Evolutionary conservation across 2,888 invertebrate genomes (phyloP).

Genomic region (Epinotia demarniana): DNA sequence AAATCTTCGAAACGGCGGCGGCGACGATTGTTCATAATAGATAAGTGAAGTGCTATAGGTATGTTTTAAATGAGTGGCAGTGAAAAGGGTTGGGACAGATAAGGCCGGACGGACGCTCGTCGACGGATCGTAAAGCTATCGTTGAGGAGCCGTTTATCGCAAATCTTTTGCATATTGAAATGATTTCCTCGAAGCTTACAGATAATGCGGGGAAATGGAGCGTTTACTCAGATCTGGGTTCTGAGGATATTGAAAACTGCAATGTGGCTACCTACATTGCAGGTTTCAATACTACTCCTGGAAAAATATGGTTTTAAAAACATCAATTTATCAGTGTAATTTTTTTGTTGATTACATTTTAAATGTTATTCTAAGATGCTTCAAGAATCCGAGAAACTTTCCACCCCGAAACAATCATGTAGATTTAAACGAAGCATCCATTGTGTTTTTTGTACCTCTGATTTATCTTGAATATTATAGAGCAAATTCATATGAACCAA

Average conservation of each 20-base stretch:
- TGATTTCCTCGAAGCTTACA: conserved; percentile 52
- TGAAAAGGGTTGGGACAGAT: conserved; percentile 82
- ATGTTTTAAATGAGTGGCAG: conserved; percentile 62
- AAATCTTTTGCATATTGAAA: conserved; percentile 69
- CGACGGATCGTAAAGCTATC: conserved; percentile 75
- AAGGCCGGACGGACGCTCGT: conserved; percentile 76
- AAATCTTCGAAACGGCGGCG: not conserved
- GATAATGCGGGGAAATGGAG: conserved; percentile 26
- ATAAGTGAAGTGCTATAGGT: conserved; percentile 56
- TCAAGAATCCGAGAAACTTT: too few relatives aligned
- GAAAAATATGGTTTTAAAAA: too few relatives aligned
- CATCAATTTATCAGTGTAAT: too few relatives aligned
- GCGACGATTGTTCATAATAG: conserved; percentile 34
- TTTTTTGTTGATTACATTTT: too few relatives aligned
- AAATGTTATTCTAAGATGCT: too few relatives aligned
- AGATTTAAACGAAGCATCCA: too few relatives aligned
- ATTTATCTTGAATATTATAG: too few relatives aligned
- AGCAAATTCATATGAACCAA: too few relatives aligned
- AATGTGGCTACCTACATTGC: not conserved
- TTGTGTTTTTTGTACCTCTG: too few relatives aligned
- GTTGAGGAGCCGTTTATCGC: conserved; percentile 67
- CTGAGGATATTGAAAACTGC: conserved; percentile 15
- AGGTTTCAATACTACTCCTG: too few relatives aligned
- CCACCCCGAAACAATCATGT: too few relatives aligned
- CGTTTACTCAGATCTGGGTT: conserved; percentile 16